phyloP scores from a whole-genome alignment of 1,140 invertebrate genomes.

The Drosophila equinoxialis region DNA sequence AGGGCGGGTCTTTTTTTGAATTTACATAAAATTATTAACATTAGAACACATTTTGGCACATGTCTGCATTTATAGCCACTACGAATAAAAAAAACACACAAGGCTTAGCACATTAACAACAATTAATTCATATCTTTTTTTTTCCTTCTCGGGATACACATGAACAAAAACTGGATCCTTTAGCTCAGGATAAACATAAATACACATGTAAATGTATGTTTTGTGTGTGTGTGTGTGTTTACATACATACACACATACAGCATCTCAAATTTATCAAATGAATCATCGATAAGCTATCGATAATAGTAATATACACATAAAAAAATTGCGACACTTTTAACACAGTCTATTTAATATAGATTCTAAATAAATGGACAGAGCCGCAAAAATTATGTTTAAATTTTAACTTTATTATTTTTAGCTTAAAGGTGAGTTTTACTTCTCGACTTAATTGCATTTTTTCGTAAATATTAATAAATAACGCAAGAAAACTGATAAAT shows the following conservation, averaged over 20 bases:
- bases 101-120: not conserved
- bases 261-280: not conserved
- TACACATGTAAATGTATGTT: not conserved
- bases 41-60: slow-evolving; percentile 5
- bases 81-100: not conserved
- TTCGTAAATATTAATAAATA: no score
- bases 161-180: slow-evolving; percentile 2
- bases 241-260: slow-evolving; percentile 4
- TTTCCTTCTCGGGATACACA: not conserved
- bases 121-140: not conserved
- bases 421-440: no score
- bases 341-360: not conserved
- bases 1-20: slow-evolving; percentile 12
- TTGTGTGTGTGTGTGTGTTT: not conserved
- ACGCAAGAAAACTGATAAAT: no score
- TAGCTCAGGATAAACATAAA: slow-evolving; percentile 10
- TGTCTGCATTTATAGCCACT: not conserved
- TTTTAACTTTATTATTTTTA: no score
- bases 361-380: no score
- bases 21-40: slow-evolving; percentile 9
- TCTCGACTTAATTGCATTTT: no score
- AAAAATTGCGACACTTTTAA: not conserved
- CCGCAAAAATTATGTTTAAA: no score
- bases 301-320: not conserved
- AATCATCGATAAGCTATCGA: slow-evolving; percentile 4